phyloP scores from a whole-genome alignment of 2,888 invertebrate species.

The Tortrix viridana region DNA sequence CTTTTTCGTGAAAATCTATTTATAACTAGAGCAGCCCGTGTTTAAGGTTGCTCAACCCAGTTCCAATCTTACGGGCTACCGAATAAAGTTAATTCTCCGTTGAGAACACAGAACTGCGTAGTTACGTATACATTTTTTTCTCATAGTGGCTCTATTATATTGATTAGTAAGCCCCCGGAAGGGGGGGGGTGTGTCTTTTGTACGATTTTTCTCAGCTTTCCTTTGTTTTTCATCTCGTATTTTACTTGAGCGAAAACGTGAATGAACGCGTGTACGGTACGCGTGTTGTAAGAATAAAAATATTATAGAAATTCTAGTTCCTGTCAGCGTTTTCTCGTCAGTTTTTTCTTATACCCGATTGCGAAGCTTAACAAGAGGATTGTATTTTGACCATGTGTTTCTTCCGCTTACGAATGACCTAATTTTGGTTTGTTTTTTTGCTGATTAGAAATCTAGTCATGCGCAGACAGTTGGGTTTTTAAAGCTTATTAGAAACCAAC shows the following conservation, averaged over 20 bases:
- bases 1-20: slow-evolving; percentile 85
- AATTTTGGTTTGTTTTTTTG: too few species aligned
- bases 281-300: neutral
- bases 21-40: slow-evolving; percentile 81
- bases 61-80: slow-evolving; percentile 50
- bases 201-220: slow-evolving; percentile 68
- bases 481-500: too few species aligned
- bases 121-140: slow-evolving; percentile 76
- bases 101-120: slow-evolving; percentile 47
- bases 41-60: slow-evolving; percentile 46
- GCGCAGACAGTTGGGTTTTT: too few species aligned
- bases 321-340: too few species aligned
- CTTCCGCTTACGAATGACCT: too few species aligned
- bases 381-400: too few species aligned
- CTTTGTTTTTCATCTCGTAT: slow-evolving; percentile 72
- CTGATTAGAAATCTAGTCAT: too few species aligned
- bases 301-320: neutral
- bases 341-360: too few species aligned
- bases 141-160: slow-evolving; percentile 83
- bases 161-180: slow-evolving; percentile 80
- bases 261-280: slow-evolving; percentile 41
- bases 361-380: too few species aligned
- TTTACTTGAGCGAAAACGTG: slow-evolving; percentile 44
- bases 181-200: slow-evolving; percentile 72
- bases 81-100: slow-evolving; percentile 47